Evolutionary conservation across 1,140 invertebrate species (phyloP).

Genomic region (Pseudoatta argentina): DNA sequence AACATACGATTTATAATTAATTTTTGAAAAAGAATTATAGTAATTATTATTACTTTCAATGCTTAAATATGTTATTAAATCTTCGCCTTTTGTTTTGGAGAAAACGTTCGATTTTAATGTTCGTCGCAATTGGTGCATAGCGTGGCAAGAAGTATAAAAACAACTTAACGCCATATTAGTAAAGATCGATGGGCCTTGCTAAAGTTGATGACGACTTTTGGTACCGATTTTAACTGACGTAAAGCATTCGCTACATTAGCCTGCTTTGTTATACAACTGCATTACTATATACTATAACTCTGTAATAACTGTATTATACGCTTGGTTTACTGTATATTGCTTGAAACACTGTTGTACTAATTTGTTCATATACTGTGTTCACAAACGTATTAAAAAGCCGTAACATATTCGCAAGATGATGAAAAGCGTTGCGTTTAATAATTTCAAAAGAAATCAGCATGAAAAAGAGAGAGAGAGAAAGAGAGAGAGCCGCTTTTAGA

Average conservation of each 20-base stretch:
- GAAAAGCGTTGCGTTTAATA: neutral
- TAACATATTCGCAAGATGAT: neutral
- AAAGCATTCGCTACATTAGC: neutral
- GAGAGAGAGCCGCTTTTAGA: neutral
- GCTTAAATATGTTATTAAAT: neutral
- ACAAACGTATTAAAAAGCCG: neutral
- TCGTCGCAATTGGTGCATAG: neutral
- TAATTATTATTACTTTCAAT: neutral
- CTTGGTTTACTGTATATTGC: constrained; percentile 3
- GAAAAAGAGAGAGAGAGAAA: no score
- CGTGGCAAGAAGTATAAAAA: constrained; percentile 4
- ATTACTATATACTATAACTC: no score
- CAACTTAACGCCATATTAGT: constrained; percentile 12
- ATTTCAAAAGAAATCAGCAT: neutral
- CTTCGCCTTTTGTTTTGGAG: no score
- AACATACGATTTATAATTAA: constrained; percentile 7
- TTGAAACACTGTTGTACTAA: neutral
- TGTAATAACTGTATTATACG: neutral
- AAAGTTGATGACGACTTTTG: constrained; percentile 20
- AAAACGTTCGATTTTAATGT: neutral
- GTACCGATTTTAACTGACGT: neutral
- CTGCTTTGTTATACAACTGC: neutral
- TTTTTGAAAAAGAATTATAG: neutral
- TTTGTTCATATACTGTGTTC: neutral
- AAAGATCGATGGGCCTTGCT: constrained; percentile 23